Evolutionary conservation across 2,797 vertebrate species (phyloP), one percentile per base, ranked within the genome.

Genomic region (Pseudochirops corinnae): DNA sequence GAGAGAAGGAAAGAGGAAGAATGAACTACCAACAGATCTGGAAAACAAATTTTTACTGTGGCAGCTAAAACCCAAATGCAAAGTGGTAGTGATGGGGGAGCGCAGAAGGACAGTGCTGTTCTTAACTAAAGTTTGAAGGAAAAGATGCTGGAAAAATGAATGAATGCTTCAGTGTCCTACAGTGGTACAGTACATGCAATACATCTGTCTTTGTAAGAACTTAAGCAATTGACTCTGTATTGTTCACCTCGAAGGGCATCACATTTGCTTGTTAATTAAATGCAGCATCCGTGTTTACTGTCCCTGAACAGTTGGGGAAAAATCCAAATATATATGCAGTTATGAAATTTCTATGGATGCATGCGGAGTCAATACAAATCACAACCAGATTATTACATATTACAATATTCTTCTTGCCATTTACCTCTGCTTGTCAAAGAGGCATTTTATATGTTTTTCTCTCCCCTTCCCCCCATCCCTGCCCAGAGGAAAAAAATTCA

Each of bases 221-320:
- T 96, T 96, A 96, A 98, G 96, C 0, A 53, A 96, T 97, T 97
- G 97, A 90, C 97, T 98, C 98, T 97, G 98, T 96, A 97, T 97
- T 98, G 98, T 98, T 98, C 98, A 98, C 98, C 97, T 98, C 0
- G 90, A 98, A 98, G 98, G 98, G 98, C 98, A 98, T 98, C 98
- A 97, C 97, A 98, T 98, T 98, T 98, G 97, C 98, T 98, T 98
- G 98, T 98, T 99, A 99, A 99, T 99, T 98, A 98, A 98, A 99
- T 98, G 98, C 98, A 97, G 93, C 97, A 98, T 97, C 98, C 96
- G 95, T 97, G 96, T 98, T 98, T 96, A 95, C 96, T 97, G 97
- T 98, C 98, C 98, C 98, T 98, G 98, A 98, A 96, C 98, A 98
- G 97, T 98, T 98, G 94, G 96, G 97, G 97, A 55, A 93, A 97